Percentiles rank a stretch among this genome's conserved stretches.
phyloP scores from a whole-genome alignment of 2,888 invertebrate species.

The Epistrophe grossulariae region DNA sequence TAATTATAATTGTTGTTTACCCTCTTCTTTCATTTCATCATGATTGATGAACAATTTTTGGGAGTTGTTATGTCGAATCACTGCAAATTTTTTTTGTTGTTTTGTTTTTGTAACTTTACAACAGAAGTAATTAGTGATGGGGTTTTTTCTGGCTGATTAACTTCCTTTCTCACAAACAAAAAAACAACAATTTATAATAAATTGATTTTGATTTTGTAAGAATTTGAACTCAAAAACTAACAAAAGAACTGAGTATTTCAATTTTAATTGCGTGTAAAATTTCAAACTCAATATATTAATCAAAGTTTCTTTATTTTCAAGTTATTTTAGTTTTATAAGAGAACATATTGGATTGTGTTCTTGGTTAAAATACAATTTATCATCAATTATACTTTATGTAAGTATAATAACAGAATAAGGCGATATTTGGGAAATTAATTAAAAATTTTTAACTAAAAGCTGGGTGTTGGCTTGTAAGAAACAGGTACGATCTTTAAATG shows the following conservation, averaged over 20 bases:
- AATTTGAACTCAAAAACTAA: neutral
- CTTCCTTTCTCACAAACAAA: neutral
- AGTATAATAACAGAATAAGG: neutral
- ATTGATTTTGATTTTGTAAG: constrained; percentile 32
- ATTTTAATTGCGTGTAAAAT: neutral
- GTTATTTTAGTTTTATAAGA: neutral
- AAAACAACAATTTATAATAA: neutral
- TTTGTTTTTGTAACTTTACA: neutral
- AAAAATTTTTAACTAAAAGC: too few species aligned
- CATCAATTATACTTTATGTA: neutral
- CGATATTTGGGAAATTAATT: neutral
- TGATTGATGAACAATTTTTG: constrained; percentile 31
- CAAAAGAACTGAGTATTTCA: neutral
- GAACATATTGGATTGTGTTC: neutral
- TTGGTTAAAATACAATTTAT: neutral
- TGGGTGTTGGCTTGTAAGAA: too few species aligned
- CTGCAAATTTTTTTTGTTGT: neutral
- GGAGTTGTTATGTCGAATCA: neutral
- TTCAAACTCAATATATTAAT: neutral
- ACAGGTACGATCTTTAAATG: too few species aligned
- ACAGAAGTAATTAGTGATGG: neutral
- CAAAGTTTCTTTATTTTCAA: neutral
- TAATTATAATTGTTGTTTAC: constrained; percentile 4
- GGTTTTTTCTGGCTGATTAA: neutral
- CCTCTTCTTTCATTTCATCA: neutral